Evolutionary conservation across 1,140 invertebrate genomes (phyloP), one percentile per base, ranked within the genome.

Genomic region (Macrobrachium rosenbergii): DNA sequence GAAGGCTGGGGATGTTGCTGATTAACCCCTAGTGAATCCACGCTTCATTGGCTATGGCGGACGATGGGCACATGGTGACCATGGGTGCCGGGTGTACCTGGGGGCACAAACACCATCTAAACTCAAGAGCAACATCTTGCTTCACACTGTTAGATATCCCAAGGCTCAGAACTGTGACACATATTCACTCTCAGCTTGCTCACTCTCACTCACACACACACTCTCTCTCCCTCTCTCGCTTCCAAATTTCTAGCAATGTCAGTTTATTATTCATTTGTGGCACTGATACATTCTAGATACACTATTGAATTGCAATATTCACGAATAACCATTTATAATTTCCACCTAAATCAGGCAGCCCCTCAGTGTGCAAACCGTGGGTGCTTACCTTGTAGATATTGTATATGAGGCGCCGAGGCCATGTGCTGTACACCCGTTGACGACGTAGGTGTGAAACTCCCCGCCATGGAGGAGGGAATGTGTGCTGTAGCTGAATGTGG

Each of bases 401-500:
- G 87, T 59, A 88, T 78, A 79, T 83, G 87, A 69, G 72, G 80
- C 59, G 37, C 87, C 37, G 81, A 83, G 21, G 64, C 75, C 77
- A 83, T 37, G 58, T 88, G 87, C 82, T 84, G 87, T 52, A 88
- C 82, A 21, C 76, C 64, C 43, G 87, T 62, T 45, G 87, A 81
- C 23, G 87, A 88, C 45, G 87, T 88, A 52, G 87, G 81, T 62
- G 87, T 88, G 60, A 80, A 88, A 37, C 87, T 82, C 60, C 87
- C 87, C 60, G 87, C 76, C 78, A 83, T 83, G 77, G 87, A 88
- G 77, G 87, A 88, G 64, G 87, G 87, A 79, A 83, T 83, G 78
- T 88, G 87, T 78, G 82, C 82, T 37, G 85, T 80, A 19, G 73
- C 87, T 19, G 87, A 84, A 63, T 84, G 82, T 73, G 82, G 87